phyloP scores from a whole-genome alignment of 2,797 vertebrate species.

The Holocentrus rufus region DNA sequence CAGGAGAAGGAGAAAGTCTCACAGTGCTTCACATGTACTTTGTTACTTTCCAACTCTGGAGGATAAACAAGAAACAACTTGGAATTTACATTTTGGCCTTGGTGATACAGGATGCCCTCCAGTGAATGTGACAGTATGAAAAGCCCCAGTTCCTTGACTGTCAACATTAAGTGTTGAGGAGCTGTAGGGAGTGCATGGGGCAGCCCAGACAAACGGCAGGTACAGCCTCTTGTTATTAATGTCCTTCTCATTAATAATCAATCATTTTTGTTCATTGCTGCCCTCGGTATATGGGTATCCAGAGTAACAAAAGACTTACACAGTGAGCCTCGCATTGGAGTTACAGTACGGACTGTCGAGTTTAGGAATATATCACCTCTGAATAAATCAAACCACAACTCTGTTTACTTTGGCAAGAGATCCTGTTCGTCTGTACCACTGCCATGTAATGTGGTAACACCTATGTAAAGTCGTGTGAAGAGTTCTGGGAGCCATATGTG shows the following conservation, averaged over 20 bases:
- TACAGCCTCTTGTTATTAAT: slow-evolving; percentile 9
- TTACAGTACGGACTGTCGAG: slow-evolving; percentile 34
- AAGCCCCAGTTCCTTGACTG: too few relatives aligned
- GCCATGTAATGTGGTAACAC: slow-evolving; percentile 75
- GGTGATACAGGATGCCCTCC: neutral
- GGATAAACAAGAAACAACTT: neutral
- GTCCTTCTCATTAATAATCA: neutral
- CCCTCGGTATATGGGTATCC: slow-evolving; percentile 18
- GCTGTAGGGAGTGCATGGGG: neutral
- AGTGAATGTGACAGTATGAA: neutral
- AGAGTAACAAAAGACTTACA: slow-evolving; percentile 34
- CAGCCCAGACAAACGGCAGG: neutral
- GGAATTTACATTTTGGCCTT: neutral
- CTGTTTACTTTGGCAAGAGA: slow-evolving; percentile 64
- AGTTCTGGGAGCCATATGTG: slow-evolving; percentile 73
- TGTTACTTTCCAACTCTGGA: too few relatives aligned
- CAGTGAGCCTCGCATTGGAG: slow-evolving; percentile 18
- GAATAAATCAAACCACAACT: slow-evolving; percentile 62
- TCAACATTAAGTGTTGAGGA: neutral
- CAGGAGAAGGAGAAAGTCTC: too few relatives aligned
- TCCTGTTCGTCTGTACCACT: slow-evolving; percentile 50
- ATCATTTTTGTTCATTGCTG: slow-evolving; percentile 24
- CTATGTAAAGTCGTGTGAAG: slow-evolving; percentile 64
- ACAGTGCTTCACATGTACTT: too few relatives aligned
- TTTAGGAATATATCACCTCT: slow-evolving; percentile 64